Percentiles rank a stretch among this genome's conserved stretches.
These are phyloP conservation scores for Rhopalosiphum nymphaeae DNA, from an alignment of 2,888 invertebrate species.

Conservation along the genomic window DNA sequence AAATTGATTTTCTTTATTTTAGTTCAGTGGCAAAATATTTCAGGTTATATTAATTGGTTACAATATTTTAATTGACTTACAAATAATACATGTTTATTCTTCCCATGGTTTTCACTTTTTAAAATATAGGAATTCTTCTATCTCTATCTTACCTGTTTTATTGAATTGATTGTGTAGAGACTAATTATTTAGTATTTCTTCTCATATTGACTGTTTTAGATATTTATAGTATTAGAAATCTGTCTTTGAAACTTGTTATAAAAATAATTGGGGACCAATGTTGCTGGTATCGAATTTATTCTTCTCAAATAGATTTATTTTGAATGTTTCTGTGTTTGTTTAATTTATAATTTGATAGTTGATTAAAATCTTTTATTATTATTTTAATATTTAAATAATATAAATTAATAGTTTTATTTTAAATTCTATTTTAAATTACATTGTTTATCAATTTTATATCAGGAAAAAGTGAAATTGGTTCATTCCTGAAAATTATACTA, in stretches of 20 bases:
- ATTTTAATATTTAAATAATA: background rate
- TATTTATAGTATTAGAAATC: background rate
- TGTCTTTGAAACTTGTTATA: background rate
- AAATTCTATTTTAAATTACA: background rate
- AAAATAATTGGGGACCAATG: background rate
- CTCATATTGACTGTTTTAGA: background rate
- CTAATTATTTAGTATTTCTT: background rate
- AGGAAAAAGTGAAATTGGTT: background rate
- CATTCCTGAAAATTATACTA: background rate
- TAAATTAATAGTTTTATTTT: background rate
- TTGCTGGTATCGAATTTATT: background rate
- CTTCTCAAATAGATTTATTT: background rate
- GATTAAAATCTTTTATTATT: background rate
- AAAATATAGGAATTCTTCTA: background rate
- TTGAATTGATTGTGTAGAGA: background rate
- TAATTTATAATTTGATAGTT: background rate
- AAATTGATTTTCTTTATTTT: too few relatives aligned
- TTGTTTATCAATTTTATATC: background rate
- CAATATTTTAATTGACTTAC: background rate
- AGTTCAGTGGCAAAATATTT: background rate
- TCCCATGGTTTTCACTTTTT: background rate
- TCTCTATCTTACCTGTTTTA: background rate
- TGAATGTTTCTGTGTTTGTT: background rate
- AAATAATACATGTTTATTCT: background rate
- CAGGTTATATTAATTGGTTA: background rate